A percentile compares a stretch with the other conserved stretches of the same genome.
phyloP scores from a whole-genome alignment of 2,888 invertebrate genomes.

The Automeris io region DNA sequence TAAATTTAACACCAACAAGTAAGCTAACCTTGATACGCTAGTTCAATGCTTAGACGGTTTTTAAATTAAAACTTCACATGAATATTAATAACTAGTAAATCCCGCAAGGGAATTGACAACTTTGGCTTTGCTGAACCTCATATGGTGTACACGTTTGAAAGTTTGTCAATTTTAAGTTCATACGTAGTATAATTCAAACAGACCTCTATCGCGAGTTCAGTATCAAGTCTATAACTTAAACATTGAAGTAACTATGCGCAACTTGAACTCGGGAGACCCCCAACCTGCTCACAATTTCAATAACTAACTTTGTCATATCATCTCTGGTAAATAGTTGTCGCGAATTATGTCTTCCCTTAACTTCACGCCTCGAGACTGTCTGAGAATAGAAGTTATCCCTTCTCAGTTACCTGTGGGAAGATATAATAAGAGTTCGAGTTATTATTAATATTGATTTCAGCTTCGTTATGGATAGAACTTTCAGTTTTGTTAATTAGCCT shows the following conservation, averaged over 20 bases:
- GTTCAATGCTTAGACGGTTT: no score
- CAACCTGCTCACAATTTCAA: constrained; percentile 43
- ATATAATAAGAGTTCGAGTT: no score
- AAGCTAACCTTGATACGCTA: no score
- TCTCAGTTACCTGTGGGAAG: not conserved
- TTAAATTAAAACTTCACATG: no score
- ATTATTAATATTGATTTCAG: no score
- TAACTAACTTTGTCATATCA: constrained; percentile 37
- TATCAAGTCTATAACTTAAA: constrained; percentile 37
- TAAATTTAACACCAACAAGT: no score
- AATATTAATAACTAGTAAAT: no score
- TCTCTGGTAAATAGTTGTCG: constrained; percentile 22
- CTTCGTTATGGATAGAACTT: no score
- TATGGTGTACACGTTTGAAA: constrained; percentile 18
- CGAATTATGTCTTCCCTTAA: not conserved
- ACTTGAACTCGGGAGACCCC: constrained; percentile 20
- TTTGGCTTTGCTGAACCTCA: constrained; percentile 21
- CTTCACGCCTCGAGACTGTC: not conserved
- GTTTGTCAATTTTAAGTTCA: constrained; percentile 27
- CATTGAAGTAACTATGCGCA: constrained; percentile 35
- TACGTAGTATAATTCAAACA: constrained; percentile 34
- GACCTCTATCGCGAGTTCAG: constrained; percentile 28
- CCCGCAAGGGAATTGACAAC: no score
- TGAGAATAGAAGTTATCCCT: not conserved
- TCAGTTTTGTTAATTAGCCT: no score